Evolutionary conservation across 1,140 invertebrate genomes (phyloP), one percentile per base, ranked within the genome.

Genomic region (Cyclina sinensis): DNA sequence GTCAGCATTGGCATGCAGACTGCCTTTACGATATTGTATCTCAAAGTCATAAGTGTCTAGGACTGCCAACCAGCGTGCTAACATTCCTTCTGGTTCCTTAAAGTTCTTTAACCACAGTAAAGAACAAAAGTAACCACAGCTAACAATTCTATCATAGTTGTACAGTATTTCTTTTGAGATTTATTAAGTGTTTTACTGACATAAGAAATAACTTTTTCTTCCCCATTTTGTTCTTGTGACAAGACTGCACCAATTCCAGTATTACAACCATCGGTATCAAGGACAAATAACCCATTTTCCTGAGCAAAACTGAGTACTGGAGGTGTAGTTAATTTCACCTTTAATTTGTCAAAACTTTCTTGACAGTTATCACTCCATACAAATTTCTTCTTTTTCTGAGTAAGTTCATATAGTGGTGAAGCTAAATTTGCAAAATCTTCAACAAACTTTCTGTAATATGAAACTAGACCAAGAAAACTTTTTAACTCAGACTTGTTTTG

Each of bases 191-290:
- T 30, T 54, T 73, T 68, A 35, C 81, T 70, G 1, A 62, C 81
- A 73, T 84, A 84, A 16, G 81, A 46, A 32, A 84, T 73, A 14
- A 84, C 27, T 21, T 54, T 59, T 73, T 70, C 65, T 70, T 70
- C 65, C 32, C 65, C 62, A 51, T 70, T 43, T n/a, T 70, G 62
- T 37, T 39, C 24, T 39, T 70, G 65, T 39, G 62, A 84, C 12
- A 84, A 35, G 27, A 70, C 62, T 2, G 4, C 18, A 18, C 81
- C 81, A 46, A 65, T 85, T 35, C 70, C 68, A 21, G 46, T 76
- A 32, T 76, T 39, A 32, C 37, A 74, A 51, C 70, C 83, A 85
- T 85, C 46, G 37, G 68, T 85, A 43, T 85, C 65, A 12, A 85
- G 21, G 7, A 85, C 57, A 30, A 85, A 84, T 12, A 57, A 39